Evolutionary conservation across 2,888 invertebrate species (phyloP).

Genomic region (Luperina testacea): DNA sequence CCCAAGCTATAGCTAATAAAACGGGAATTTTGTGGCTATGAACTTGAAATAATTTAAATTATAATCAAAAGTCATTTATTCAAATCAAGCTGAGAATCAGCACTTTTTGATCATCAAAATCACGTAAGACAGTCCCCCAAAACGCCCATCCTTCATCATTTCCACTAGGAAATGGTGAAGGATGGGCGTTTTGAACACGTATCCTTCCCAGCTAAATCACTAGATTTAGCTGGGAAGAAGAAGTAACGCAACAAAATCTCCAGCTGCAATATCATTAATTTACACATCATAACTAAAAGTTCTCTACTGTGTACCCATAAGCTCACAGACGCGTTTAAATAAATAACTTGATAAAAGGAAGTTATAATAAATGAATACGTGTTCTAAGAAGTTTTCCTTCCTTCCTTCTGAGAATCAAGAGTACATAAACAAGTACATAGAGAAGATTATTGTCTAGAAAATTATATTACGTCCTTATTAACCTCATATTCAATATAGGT

Average conservation of each 20-base stretch:
- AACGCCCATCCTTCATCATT: neutral
- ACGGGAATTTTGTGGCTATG: neutral
- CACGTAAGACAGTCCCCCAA: neutral
- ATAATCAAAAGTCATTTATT: neutral
- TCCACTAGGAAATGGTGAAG: no score
- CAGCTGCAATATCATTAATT: neutral
- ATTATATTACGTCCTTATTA: neutral
- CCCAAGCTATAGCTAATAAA: neutral
- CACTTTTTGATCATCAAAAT: neutral
- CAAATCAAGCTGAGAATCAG: neutral
- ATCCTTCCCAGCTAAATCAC: no score
- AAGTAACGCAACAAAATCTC: neutral
- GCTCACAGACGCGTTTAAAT: neutral
- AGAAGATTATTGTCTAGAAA: neutral
- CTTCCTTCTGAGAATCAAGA: neutral
- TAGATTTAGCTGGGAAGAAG: neutral
- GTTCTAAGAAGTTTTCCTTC: conserved; percentile 17
- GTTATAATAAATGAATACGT: conserved; percentile 4
- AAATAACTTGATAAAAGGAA: conserved; percentile 6
- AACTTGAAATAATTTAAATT: neutral
- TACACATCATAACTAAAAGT: neutral
- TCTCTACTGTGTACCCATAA: neutral
- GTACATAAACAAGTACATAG: neutral
- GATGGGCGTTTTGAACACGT: no score
- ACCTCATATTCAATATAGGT: conserved; percentile 4